Conservation (phyloP, 2,113 vertebrate genomes). For the Polyodon spathula region DNA sequence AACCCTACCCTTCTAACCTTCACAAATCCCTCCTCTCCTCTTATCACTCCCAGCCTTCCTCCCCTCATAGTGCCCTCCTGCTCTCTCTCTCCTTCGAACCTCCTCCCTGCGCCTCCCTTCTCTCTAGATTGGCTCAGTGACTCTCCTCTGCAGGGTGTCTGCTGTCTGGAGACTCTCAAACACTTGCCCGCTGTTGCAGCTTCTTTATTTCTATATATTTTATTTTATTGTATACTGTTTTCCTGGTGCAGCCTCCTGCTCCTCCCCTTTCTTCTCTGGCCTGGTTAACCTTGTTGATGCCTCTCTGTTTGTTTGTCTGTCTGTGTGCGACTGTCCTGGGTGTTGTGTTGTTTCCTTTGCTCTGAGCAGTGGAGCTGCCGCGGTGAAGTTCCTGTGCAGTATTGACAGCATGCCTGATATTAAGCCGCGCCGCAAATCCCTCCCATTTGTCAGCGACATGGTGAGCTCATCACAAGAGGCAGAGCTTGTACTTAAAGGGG, state of each 20-base stretch:
- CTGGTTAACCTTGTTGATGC: conserved; percentile 12
- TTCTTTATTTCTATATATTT: conserved; percentile 2
- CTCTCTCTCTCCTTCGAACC: background rate
- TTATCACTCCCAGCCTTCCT: background rate
- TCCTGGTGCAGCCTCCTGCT: background rate
- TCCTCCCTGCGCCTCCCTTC: too few species aligned
- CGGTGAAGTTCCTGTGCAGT: conserved; percentile 54
- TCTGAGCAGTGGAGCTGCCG: conserved; percentile 42
- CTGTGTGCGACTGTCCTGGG: background rate
- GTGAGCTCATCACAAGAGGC: conserved; percentile 34
- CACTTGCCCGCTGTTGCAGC: conserved; percentile 11
- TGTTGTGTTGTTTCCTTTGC: conserved; percentile 15
- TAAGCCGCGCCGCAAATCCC: conserved; percentile 58
- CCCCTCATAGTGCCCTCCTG: background rate
- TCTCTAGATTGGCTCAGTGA: background rate
- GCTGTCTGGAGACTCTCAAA: conserved; percentile 7
- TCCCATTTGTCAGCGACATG: conserved; percentile 58
- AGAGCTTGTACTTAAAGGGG: conserved; percentile 1
- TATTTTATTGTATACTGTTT: background rate
- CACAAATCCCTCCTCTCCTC: background rate
- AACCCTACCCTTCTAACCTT: background rate
- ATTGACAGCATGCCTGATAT: conserved; percentile 63
- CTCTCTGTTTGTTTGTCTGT: conserved; percentile 6
- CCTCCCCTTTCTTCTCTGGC: background rate
- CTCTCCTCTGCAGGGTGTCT: background rate